Evolutionary conservation across 2,888 invertebrate species (phyloP).

Genomic region (Conchocele bisecta): DNA sequence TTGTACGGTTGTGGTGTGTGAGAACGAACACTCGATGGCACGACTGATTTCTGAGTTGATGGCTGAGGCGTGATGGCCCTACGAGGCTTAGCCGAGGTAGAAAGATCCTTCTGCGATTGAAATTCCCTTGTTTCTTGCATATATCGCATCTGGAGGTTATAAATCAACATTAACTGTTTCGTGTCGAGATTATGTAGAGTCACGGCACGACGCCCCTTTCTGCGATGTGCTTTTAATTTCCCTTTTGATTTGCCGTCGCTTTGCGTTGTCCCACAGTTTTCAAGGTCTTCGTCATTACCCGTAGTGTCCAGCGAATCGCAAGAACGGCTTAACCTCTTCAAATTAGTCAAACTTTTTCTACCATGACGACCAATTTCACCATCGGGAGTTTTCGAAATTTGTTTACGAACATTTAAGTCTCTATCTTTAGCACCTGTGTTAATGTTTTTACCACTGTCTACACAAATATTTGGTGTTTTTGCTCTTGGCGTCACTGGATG

Average conservation of each 20-base stretch:
- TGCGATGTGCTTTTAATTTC: slow-evolving; percentile 71
- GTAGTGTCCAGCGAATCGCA: slow-evolving; percentile 64
- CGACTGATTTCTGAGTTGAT: slow-evolving; percentile 34
- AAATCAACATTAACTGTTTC: slow-evolving; percentile 73
- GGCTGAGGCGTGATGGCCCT: slow-evolving; percentile 73
- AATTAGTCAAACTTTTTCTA: slow-evolving; percentile 40
- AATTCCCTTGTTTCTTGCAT: slow-evolving; percentile 70
- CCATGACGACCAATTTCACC: slow-evolving; percentile 35
- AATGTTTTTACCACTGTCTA: neutral
- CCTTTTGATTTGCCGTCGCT: slow-evolving; percentile 46
- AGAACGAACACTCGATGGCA: slow-evolving; percentile 67
- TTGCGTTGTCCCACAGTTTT: slow-evolving; percentile 20
- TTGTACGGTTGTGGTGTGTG: slow-evolving; percentile 72
- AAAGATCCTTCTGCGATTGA: slow-evolving; percentile 55
- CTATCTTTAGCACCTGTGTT: neutral
- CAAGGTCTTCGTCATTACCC: slow-evolving; percentile 28
- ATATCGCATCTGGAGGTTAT: slow-evolving; percentile 74
- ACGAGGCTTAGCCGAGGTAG: slow-evolving; percentile 22
- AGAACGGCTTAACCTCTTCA: slow-evolving; percentile 52
- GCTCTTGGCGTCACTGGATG: neutral
- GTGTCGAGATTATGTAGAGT: slow-evolving; percentile 74
- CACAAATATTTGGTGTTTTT: neutral
- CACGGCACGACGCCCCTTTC: slow-evolving; percentile 70
- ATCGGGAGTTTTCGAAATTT: slow-evolving; percentile 48
- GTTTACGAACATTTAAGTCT: slow-evolving; percentile 27